A percentile compares a stretch with the other conserved stretches of the same genome.
These are phyloP conservation scores for Dynastes hyllus DNA, from an alignment of 2,888 invertebrate genomes.

Conservation along the genomic window DNA sequence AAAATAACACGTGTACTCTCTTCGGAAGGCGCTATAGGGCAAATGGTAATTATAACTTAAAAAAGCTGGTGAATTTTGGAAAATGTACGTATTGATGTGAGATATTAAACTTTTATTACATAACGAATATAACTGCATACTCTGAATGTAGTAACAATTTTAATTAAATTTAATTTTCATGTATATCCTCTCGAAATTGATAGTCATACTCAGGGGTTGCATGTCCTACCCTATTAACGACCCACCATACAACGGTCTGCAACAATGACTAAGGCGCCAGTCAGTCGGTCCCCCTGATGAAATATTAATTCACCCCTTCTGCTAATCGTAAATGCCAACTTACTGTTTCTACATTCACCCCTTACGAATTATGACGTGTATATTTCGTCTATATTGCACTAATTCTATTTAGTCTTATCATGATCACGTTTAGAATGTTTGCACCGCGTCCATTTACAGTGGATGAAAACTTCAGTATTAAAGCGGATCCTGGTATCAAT, in stretches of 20 bases:
- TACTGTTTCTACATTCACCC: slow-evolving; percentile 38
- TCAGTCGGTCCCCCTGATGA: slow-evolving; percentile 33
- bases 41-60: not conserved
- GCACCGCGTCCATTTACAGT: too few relatives aligned
- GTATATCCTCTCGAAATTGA: slow-evolving; percentile 10
- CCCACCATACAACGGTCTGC: slow-evolving; percentile 1
- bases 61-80: not conserved
- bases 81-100: too few relatives aligned
- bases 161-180: slow-evolving; percentile 17
- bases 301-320: slow-evolving; percentile 36
- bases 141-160: not conserved
- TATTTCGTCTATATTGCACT: slow-evolving; percentile 18
- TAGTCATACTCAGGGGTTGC: slow-evolving; percentile 26
- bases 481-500: too few relatives aligned
- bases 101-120: too few relatives aligned
- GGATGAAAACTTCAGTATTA: too few relatives aligned
- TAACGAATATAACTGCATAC: too few relatives aligned
- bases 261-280: slow-evolving; percentile 44
- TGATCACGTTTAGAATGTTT: too few relatives aligned
- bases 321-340: slow-evolving; percentile 36
- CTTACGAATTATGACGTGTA: slow-evolving; percentile 17
- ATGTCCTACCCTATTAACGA: slow-evolving; percentile 36
- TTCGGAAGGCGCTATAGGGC: not conserved
- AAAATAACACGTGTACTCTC: not conserved
- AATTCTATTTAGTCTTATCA: slow-evolving; percentile 1